Base-by-base conservation (phyloP, 2,113 vertebrate species). In the Spea bombifrons region DNA sequence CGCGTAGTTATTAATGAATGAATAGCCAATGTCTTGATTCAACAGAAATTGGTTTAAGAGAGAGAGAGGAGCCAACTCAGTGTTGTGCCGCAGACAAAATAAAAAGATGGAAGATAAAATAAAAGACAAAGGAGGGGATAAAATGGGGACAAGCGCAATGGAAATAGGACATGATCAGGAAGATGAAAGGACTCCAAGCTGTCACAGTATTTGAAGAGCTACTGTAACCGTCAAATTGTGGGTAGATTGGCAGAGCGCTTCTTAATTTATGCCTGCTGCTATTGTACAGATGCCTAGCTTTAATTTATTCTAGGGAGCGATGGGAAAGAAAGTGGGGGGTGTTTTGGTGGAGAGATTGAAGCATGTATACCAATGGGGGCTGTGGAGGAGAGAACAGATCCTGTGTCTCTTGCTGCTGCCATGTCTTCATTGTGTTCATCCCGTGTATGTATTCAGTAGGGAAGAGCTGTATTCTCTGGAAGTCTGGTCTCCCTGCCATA, bases 191-290 rank as follows among this genome's bases (percentile, higher is more conserved):
- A 79, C 70, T 79, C 61, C 63, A 73, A 79, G 71, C 78, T 74
- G 78, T 80, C 71, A 80, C 71, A 66, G 46, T 44, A 80, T 80
- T n/a, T 73, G 71, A 74, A 68, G 71, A 68, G 65, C 78, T 68
- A 68, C 78, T 68, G 64, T 74, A 74, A 61, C 64, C 53, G 49
- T 80, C 77, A 86, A 86, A 82, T 84, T 86, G 83, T 84, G 78
- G 77, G 75, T 83, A 83, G 82, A 86, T 66, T 86, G 84, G 69
- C 49, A 87, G 81, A 82, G 82, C 81, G 82, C 81, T 83, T 67
- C 76, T 84, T 83, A 84, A 83, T 82, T 85, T 83, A 83, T 84
- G 71, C 66, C 71, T 80, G 64, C 50, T 50, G 44, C 63, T 74
- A 80, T 80, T 80, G 78, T 68, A 68, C 65, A 73, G 71, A 80